Evolutionary conservation across 2,113 vertebrate species (phyloP).

Genomic region (Myotis brandtii): DNA sequence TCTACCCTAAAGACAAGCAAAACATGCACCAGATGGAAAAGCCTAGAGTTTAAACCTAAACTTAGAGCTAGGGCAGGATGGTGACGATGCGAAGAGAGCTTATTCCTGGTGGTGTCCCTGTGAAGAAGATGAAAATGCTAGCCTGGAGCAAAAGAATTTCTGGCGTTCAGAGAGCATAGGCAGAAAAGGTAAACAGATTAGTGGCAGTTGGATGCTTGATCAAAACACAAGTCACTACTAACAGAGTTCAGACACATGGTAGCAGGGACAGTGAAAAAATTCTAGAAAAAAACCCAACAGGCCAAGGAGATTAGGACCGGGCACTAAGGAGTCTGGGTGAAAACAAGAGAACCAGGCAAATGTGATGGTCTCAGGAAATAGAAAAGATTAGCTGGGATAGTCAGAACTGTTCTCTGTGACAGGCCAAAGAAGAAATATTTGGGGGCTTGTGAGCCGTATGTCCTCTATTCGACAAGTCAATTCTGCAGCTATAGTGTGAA

Average conservation of each 20-base stretch:
- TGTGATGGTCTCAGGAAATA: background rate
- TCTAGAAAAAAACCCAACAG: background rate
- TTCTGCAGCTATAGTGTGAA: background rate
- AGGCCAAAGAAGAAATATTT: background rate
- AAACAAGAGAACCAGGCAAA: background rate
- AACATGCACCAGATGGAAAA: background rate
- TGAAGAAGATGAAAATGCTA: constrained; percentile 27
- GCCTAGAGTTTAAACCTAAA: constrained; percentile 14
- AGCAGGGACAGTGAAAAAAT: background rate
- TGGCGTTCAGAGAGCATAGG: background rate
- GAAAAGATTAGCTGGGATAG: background rate
- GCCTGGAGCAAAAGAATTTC: background rate
- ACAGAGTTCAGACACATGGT: background rate
- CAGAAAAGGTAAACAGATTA: background rate
- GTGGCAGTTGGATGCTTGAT: background rate
- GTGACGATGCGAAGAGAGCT: background rate
- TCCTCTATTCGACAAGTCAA: background rate
- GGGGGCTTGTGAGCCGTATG: background rate
- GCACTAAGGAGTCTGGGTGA: background rate
- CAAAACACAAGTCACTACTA: background rate
- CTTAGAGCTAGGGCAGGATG: background rate
- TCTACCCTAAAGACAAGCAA: constrained; percentile 17
- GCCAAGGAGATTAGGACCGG: background rate
- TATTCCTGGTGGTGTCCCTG: background rate
- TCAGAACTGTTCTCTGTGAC: background rate